A percentile compares a stretch with the other conserved stretches of the same genome.
Conservation (phyloP, 2,113 vertebrate species). For the Pardalotus punctatus region DNA sequence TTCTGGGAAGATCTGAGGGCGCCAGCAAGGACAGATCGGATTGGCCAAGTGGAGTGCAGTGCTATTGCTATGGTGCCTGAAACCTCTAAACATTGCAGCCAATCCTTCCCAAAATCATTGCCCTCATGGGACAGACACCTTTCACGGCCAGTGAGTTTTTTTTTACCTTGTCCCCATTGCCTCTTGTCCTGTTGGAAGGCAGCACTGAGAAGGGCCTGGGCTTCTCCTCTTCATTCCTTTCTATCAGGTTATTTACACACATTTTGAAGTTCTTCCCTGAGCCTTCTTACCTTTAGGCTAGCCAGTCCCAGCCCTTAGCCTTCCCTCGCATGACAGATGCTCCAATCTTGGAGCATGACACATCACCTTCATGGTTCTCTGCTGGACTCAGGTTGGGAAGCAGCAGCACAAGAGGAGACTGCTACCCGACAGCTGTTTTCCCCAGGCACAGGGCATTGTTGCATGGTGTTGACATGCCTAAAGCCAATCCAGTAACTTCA, state of each 20-base stretch:
- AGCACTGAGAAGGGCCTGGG: background rate
- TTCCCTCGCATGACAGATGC: background rate
- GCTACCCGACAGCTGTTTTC: background rate
- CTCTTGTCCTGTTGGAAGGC: background rate
- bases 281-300: background rate
- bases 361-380: background rate
- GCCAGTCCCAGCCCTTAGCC: background rate
- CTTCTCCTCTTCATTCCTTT: background rate
- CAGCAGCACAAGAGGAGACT: background rate
- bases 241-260: background rate
- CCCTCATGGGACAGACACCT: background rate
- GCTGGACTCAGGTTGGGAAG: background rate
- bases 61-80: background rate
- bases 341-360: background rate
- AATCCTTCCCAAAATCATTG: background rate
- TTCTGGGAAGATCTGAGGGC: background rate
- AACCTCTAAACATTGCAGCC: background rate
- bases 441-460: background rate
- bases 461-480: fast-evolving
- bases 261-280: background rate
- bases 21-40: background rate
- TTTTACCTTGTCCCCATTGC: background rate
- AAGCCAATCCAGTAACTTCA: background rate
- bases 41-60: background rate
- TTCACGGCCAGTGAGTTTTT: background rate